Base-by-base conservation (phyloP, 2,113 vertebrate species). In the Poicephalus meyeri region DNA sequence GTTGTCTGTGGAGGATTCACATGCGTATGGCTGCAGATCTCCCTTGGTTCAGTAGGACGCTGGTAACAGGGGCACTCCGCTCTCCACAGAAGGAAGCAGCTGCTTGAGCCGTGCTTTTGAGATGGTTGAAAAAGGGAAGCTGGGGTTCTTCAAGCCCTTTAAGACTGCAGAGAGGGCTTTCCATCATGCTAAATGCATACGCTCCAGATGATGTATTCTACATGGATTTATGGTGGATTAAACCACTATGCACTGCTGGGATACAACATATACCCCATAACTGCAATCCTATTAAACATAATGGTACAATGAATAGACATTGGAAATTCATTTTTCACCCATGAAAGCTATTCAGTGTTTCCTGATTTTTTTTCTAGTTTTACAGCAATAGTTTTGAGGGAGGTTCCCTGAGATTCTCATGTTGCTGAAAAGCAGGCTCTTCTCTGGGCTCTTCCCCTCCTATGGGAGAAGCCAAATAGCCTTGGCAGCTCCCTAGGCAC, bases 291-390 rank as follows among this genome's bases (percentile, higher is more conserved):
- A 1, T 26, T 77, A 52, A 83, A 64, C 7, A 0, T 14, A 78
- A 65, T 0, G 0, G 16, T 47, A 41, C 25, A 46, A n/a, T 12
- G 13, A 80, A 49, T 1, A 52, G 49, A 44, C 31, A 25, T 3
- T 16, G 29, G 37, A 35, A 83, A 78, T 15, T 46, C 26, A 47
- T 66, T 78, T 65, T 87, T 61, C 49, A 80, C n/a, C n/a, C 1
- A 1, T 24, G 46, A 52, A 66, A 94, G 41, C 61, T 46, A 13
- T 46, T 68, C 41, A 35, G 28, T 44, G 42, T 79, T 72, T 65
- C 11, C 25, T 55, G 52, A 25, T 28, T 86, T 60, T 64, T 74
- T 76, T 83, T 80, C 35, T 72, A 26, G 39, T 31, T n/a, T 61
- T 71, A 26, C 1, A 50, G 16, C 9, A 19, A 33, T 13, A 55